Conservation (phyloP, 2,888 invertebrate genomes). For the Cyrtodaria siliqua region DNA sequence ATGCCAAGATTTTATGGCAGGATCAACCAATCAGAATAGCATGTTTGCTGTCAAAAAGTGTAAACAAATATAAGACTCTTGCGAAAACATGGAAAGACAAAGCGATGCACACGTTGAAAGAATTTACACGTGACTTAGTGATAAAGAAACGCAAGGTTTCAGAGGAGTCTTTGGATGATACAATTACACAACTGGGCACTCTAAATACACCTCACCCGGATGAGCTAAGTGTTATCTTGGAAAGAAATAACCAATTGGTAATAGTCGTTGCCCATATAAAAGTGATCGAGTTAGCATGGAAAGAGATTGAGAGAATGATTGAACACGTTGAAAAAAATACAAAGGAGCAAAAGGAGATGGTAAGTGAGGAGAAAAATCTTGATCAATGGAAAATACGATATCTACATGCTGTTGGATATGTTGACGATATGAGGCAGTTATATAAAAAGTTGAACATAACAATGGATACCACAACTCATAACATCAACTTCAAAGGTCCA, state of each 20-base stretch:
- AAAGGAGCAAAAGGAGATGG: constrained; percentile 5
- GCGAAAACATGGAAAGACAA: constrained; percentile 44
- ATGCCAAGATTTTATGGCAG: constrained; percentile 7
- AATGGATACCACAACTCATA: background rate
- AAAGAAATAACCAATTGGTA: background rate
- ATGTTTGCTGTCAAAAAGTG: constrained; percentile 37
- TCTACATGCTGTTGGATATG: constrained; percentile 3
- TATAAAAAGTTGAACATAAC: constrained; percentile 5
- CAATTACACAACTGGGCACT: background rate
- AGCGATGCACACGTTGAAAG: constrained; percentile 19
- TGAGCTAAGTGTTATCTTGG: constrained; percentile 11
- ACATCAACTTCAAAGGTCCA: constrained; percentile 6
- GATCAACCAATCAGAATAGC: constrained; percentile 25
- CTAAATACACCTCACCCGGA: constrained; percentile 16
- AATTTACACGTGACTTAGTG: background rate
- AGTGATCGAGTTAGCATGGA: constrained; percentile 3
- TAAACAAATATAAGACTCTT: constrained; percentile 45
- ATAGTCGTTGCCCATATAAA: constrained; percentile 4
- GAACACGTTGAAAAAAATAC: constrained; percentile 1
- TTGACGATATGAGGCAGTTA: background rate
- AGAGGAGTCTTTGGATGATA: background rate
- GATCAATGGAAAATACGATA: constrained; percentile 10
- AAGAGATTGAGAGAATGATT: constrained; percentile 8
- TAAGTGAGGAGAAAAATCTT: background rate
- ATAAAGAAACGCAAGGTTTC: background rate